Base-by-base conservation (phyloP, 35 echinoderm and acorn worm species). In the Apostichopus parvimensis region DNA sequence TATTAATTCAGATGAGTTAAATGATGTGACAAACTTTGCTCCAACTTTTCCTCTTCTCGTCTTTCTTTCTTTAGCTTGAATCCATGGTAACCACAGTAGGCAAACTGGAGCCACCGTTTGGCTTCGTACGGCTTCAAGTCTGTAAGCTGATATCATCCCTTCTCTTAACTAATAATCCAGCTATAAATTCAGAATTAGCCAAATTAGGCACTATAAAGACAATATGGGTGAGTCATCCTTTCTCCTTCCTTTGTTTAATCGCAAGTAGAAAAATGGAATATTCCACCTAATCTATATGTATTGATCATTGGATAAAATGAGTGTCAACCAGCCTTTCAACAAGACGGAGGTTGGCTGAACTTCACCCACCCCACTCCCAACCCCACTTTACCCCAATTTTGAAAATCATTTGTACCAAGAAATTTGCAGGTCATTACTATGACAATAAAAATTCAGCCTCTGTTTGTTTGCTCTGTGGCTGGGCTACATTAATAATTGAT, bases 181-280 rank as follows among this genome's bases (percentile, higher is more conserved):
- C 72, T 77, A 95, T 99, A 55, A 99, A 99, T 92, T 92, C 93
- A 58, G 97, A 99, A 87, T 82, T 99, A 25, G 91, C 95, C 81
- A 95, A 77, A 85, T 88, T 99, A 73, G 97, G 97, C 59, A 99
- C 97, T 86, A 94, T 99, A 71, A 99, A 96, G 60, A 85, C 86
- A 53, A 52, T 99, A 90, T 94, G 91, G 95, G 97, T 99, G 94
- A 93, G 97, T 64, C 53, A 22, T 15, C 17, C 64, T 80, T 23
- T 79, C 13, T 68, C 34, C 34, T 45, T 45, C 34, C 34, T 45
- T 45, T 45, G 1, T 45, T 45, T 45, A 45, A 45, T 45, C 34
- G 1, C 34, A 45, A 45, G 34, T 45, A 4, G 34, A 45, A 45
- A 45, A 45, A 4, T 45, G 34, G 3, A 45, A 45, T 45, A 45